Base-by-base conservation (phyloP, 2,113 vertebrate genomes). In the Saccopteryx bilineata region DNA sequence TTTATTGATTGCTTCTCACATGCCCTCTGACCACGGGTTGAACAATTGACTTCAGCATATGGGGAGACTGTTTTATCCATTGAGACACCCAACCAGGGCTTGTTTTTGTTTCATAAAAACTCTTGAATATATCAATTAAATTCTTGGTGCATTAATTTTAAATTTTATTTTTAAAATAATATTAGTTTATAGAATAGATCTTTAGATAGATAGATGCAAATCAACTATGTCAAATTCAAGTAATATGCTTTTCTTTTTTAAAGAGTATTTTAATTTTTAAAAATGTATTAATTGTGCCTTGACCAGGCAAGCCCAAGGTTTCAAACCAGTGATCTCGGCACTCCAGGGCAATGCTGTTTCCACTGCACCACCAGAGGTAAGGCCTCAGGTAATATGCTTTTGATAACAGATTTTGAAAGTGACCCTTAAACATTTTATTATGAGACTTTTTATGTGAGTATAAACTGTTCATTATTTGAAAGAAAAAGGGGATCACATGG, bases 141-240 rank as follows among this genome's bases (percentile, higher is more conserved):
- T 82, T 80, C 23, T 92, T 60, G 66, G 1, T 50, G 14, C 39
- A 71, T 72, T 93, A 81, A 85, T 86, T 93, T 91, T 80, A 58
- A 93, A 21, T 75, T 71, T 24, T 5, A 56, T 72, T 96, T 72
- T 58, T 61, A 65, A 24, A 39, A 71, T 39, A 39, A 39, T 39
- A 94, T 75, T 28, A 83, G 14, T 56, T 15, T 56, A 58, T n/a
- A 74, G 58, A 39, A 81, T 15, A 78, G 4, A 82, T 79, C 12
- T 87, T 93, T 72, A 85, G 79, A 65, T 78, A 90, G 5, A 39
- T 63, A 33, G 69, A 92, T 91, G 65, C 79, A 95, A 96, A 50
- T 1, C 9, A 87, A 56, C 61, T 89, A 82, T 50, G 4, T 65
- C 68, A 86, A 91, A 86, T 81, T 96, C 80, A 60, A 81, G 21